A percentile compares a stretch with the other conserved stretches of the same genome.
phyloP scores from a whole-genome alignment of 2,888 invertebrate species.

The Standfussiana lucernea region DNA sequence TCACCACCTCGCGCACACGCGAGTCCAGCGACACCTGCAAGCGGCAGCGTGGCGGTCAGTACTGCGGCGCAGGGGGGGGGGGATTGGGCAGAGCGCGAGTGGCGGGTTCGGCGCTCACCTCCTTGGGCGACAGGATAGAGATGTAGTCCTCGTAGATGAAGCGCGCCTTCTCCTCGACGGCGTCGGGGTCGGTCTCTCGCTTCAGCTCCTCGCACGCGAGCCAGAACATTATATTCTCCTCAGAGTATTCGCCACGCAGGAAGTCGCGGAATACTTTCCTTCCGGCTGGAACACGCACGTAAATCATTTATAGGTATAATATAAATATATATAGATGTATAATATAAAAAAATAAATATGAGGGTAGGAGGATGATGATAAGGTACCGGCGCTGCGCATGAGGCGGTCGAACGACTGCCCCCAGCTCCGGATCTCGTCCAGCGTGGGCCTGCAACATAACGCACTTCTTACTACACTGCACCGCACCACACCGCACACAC shows the following conservation, averaged over 20 bases:
- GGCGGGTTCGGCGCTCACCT: slow-evolving; percentile 90
- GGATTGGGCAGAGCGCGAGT: background rate
- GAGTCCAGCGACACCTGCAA: slow-evolving; percentile 98
- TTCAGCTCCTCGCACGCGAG: slow-evolving; percentile 99
- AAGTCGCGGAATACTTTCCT: slow-evolving; percentile 99
- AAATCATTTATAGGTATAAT: background rate
- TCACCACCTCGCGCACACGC: slow-evolving; percentile 98
- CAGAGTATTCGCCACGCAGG: slow-evolving; percentile 99
- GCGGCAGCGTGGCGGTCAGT: slow-evolving; percentile 7
- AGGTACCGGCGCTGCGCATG: slow-evolving; percentile 96
- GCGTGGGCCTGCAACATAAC: slow-evolving; percentile 92
- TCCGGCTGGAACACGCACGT: slow-evolving; percentile 92
- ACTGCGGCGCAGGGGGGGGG: background rate
- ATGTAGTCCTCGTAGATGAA: slow-evolving; percentile 99
- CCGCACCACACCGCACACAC: background rate
- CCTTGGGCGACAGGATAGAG: slow-evolving; percentile 99
- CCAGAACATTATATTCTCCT: slow-evolving; percentile 99
- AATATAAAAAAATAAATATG: too few relatives aligned
- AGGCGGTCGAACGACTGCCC: slow-evolving; percentile 98
- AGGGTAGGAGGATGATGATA: background rate
- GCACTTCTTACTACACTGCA: background rate
- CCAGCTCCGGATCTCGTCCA: slow-evolving; percentile 98
- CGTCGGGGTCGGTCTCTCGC: slow-evolving; percentile 97
- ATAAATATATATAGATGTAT: too few relatives aligned
- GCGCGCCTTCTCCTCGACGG: slow-evolving; percentile 98